Evolutionary conservation across 2,888 invertebrate species (phyloP).

Genomic region (Aporophyla lueneburgensis): DNA sequence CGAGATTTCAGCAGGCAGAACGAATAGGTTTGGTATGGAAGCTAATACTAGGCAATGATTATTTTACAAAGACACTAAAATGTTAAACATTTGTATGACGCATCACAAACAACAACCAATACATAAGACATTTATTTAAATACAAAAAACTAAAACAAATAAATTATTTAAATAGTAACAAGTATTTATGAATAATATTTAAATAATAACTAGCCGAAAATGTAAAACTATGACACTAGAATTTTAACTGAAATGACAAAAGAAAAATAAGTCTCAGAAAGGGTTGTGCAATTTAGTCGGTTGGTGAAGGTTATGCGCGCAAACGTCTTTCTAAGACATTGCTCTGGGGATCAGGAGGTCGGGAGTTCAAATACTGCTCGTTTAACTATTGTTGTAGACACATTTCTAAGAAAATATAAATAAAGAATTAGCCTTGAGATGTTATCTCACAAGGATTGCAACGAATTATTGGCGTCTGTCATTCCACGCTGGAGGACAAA

Average conservation of each 20-base stretch:
- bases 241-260: conserved; percentile 19
- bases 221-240: not conserved
- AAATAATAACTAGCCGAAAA: not conserved
- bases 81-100: not conserved
- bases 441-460: not conserved
- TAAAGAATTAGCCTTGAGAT: conserved; percentile 2
- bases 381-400: conserved; percentile 14
- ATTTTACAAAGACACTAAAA: not conserved
- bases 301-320: conserved; percentile 29
- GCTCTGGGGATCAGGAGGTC: conserved; percentile 40
- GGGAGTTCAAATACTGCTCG: conserved; percentile 38
- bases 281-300: conserved; percentile 31
- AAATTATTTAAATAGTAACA: not conserved
- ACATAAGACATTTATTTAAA: not conserved
- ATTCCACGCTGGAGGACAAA: no score
- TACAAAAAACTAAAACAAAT: not conserved
- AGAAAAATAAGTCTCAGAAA: conserved; percentile 25
- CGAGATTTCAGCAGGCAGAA: no score
- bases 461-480: no score
- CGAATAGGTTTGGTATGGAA: no score
- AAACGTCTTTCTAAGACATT: conserved; percentile 36
- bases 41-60: no score
- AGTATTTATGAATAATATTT: conserved; percentile 14
- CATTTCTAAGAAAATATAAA: conserved; percentile 38
- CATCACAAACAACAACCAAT: not conserved